phyloP scores from a whole-genome alignment of 2,888 invertebrate species.

The Molorchus minor region DNA sequence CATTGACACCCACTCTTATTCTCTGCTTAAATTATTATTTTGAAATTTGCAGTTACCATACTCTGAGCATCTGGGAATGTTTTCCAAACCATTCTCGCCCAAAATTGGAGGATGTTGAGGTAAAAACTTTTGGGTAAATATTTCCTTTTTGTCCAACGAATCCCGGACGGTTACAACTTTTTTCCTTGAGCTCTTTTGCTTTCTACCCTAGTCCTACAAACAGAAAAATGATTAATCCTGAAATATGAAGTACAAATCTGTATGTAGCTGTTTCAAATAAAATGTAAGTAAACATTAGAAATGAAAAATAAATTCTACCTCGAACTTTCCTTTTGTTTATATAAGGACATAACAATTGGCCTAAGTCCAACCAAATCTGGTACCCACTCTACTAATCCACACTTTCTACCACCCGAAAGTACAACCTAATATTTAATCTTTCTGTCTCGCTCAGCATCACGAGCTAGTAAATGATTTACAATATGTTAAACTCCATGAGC shows the following conservation, averaged over 20 bases:
- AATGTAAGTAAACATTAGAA: too few relatives aligned
- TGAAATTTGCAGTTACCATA: too few relatives aligned
- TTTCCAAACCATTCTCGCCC: conserved; percentile 89
- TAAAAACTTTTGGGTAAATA: conserved; percentile 73
- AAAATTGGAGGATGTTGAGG: conserved; percentile 85
- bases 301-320: too few relatives aligned
- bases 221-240: too few relatives aligned
- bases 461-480: conserved; percentile 88
- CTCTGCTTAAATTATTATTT: too few relatives aligned
- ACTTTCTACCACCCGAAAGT: conserved; percentile 92
- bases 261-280: too few relatives aligned
- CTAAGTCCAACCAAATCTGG: conserved; percentile 83
- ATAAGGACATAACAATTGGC: conserved; percentile 73
- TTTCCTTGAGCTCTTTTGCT: conserved; percentile 70
- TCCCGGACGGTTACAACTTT: conserved; percentile 71
- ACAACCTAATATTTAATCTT: conserved; percentile 86
- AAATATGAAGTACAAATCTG: too few relatives aligned
- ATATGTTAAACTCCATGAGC: conserved; percentile 96
- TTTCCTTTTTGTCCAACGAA: conserved; percentile 72
- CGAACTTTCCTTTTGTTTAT: conserved; percentile 69
- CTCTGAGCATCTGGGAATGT: conserved; percentile 87
- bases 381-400: conserved; percentile 97
- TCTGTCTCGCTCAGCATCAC: conserved; percentile 86
- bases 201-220: conserved; percentile 66
- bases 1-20: too few relatives aligned